Base-by-base conservation (phyloP, 30 jellyfish, hydroid and myxozoan genomes). In the Mastigias papua region DNA sequence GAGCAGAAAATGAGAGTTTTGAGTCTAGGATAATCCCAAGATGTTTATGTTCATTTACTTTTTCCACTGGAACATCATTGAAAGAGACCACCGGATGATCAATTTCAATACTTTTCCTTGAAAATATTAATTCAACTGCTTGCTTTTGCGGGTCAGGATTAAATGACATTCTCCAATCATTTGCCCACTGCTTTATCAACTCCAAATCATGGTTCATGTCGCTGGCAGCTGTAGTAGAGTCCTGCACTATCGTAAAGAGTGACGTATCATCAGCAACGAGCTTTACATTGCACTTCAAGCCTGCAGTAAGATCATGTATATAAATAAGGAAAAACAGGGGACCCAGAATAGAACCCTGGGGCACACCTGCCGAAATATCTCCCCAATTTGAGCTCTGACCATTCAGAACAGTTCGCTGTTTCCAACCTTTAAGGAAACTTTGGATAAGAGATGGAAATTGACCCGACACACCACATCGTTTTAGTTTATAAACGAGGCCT, bases 91-190 rank as follows among this genome's bases (percentile, higher is more conserved):
- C 87, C 42, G 87, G 93, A 84, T 49, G 79, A 51, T 68, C 58
- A 28, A 69, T 60, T 74, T 63, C 76, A 86, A 34, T 48, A 19
- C 81, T 22, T 73, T 86, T 86, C 74, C 57, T 73, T 29, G 95
- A 86, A 86, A 86, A 65, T 17, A 35, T 33, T 34, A 79, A 22
- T 31, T 79, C 79, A 60, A 79, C 90, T 46, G 80, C 90, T 79
- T 65, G 90, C 63, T 79, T 79, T 34, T 79, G 90, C 64, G 81
- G 89, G 61, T 84, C 88, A 35, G 94, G 94, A 57, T 84, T 73
- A 58, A 84, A 84, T 50, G 94, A 86, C 90, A 86, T 86, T 54
- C 69, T 86, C 89, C 89, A 75, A 48, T 87, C 90, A 87, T 87
- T 34, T 37, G 86, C 96, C 96, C 85, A 87, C 70, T 73, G 91